Percentiles rank a stretch among this genome's conserved stretches.
phyloP scores from a whole-genome alignment of 2,113 vertebrate species.

The Butorides virescens region DNA sequence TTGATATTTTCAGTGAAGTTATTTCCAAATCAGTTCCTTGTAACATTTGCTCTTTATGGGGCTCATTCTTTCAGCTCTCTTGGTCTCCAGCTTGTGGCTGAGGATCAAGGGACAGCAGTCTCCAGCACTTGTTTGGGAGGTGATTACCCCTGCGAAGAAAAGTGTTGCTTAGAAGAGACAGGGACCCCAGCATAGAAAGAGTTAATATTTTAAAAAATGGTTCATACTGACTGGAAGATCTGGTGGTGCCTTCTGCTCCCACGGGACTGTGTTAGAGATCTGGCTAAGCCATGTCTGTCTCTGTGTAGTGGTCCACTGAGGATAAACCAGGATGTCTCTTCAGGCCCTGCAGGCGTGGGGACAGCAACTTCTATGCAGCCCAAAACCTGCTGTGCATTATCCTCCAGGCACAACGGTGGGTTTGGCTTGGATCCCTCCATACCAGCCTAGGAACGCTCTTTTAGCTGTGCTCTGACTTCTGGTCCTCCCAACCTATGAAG shows the following conservation, averaged over 20 bases:
- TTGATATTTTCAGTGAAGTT: not conserved
- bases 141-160: not conserved
- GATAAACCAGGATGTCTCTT: not conserved
- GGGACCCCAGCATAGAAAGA: not conserved
- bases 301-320: not conserved
- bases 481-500: not conserved
- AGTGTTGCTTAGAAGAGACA: not conserved
- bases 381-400: not conserved
- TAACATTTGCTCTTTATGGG: not conserved
- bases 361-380: not conserved
- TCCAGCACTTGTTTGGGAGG: not conserved
- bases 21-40: not conserved
- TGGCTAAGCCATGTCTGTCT: not conserved
- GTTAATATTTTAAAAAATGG: not conserved
- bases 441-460: not conserved
- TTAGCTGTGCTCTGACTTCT: not conserved
- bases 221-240: not conserved
- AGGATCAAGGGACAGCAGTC: not conserved
- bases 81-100: not conserved
- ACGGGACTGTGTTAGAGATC: not conserved
- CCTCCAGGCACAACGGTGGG: not conserved
- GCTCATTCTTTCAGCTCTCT: not conserved
- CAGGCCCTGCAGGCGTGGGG: not conserved
- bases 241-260: not conserved
- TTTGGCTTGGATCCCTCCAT: not conserved